Conservation (phyloP, 1,140 invertebrate genomes). For the Nebria ingens region DNA sequence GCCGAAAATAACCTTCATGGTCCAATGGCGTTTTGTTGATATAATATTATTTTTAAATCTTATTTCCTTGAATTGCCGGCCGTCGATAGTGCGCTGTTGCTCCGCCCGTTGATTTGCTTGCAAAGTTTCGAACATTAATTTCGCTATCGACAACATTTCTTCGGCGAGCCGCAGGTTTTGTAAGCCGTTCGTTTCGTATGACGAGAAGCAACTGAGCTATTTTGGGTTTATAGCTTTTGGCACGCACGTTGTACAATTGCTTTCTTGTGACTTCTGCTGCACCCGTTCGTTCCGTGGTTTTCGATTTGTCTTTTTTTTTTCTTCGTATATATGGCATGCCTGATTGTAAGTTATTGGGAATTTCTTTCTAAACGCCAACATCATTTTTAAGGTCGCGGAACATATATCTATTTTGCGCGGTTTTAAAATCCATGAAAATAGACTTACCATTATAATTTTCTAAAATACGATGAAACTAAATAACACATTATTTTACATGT, state of each 20-base stretch:
- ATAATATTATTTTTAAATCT: slow-evolving; percentile 8
- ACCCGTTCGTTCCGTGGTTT: not conserved
- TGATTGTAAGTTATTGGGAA: too few relatives aligned
- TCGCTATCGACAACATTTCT: slow-evolving; percentile 4
- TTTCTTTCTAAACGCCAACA: too few relatives aligned
- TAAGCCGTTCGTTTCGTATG: not conserved
- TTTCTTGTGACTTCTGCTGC: not conserved
- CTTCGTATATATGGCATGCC: too few relatives aligned
- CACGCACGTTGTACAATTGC: slow-evolving; percentile 2
- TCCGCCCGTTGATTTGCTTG: not conserved
- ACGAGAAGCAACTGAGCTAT: slow-evolving; percentile 2
- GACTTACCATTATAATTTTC: too few relatives aligned
- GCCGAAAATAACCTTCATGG: not conserved
- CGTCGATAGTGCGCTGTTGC: too few relatives aligned
- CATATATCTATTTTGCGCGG: too few relatives aligned
- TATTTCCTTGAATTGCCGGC: not conserved
- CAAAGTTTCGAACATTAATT: slow-evolving; percentile 5
- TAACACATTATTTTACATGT: too few relatives aligned
- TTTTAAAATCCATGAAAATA: too few relatives aligned
- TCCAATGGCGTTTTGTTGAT: not conserved
- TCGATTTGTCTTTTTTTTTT: too few relatives aligned
- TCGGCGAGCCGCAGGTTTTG: too few relatives aligned
- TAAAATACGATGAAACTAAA: too few relatives aligned
- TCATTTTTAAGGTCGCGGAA: too few relatives aligned
- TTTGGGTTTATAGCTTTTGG: slow-evolving; percentile 6